Base-by-base conservation (phyloP, 2,888 invertebrate species). In the Carpatolechia fugitivella region DNA sequence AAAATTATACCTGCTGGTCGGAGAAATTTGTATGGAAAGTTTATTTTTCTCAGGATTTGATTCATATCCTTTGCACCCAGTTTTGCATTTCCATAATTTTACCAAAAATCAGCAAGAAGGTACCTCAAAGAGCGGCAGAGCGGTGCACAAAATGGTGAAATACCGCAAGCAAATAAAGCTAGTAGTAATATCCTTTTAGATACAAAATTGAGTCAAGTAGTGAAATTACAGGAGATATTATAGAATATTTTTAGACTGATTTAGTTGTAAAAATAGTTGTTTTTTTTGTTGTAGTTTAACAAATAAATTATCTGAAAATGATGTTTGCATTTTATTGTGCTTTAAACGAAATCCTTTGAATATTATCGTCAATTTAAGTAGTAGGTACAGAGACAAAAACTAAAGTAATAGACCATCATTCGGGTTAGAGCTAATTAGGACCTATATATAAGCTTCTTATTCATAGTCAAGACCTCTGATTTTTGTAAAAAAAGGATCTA, bases 261-360 rank as follows among this genome's bases (percentile, higher is more conserved):
- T 90, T 90, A 89, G 89, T 89, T 90, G 66, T 82, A 80, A 85
- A n/a, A 87, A 44, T 18, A 81, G 82, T 88, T 87, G 87, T 85
- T 88, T 83, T 88, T 90, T 89, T 89, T 87, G 86, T 88, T 89
- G 89, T 88, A 89, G 88, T 88, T 88, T 74, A 90, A 82, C 87
- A 88, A 88, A 82, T 88, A 88, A 88, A 90, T 77, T 79, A 78
- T 83, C 81, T 83, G 80, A 85, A 74, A 76, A 76, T n/a, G 18
- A 41, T 5, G 14, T 10, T 41, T 41, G 40, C 4, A 18, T 41
- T 41, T 38, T 8, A 38, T 38, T 38, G 4, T 7, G 14, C 1
- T 35, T n/a, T n/a, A n/a, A n/a, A 35, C 35, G n/a, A 1, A 3
- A 11, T 35, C 13, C 3, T 6, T 7, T n/a, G n/a, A n/a, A n/a